These are phyloP conservation scores for Chrysina gloriosa DNA, from an alignment of 2,888 invertebrate species.

Conservation along the genomic window DNA sequence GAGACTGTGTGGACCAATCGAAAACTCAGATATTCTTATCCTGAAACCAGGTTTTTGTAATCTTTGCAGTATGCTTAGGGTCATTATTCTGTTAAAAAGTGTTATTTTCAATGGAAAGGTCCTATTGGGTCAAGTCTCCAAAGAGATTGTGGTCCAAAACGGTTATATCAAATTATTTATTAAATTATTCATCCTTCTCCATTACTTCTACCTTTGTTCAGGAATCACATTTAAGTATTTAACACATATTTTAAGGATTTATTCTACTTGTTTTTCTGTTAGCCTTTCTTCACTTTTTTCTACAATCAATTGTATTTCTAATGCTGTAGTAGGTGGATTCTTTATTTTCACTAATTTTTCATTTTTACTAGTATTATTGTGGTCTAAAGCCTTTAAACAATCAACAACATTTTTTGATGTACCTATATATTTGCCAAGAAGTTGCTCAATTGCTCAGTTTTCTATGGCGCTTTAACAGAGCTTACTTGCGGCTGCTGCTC, in stretches of 20 bases:
- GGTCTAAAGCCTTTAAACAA: conserved; percentile 76
- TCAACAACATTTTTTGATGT: conserved; percentile 73
- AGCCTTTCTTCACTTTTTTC: conserved; percentile 93
- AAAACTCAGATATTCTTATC: no score
- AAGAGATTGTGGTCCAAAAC: no score
- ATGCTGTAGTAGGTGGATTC: conserved; percentile 81
- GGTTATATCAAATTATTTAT: no score
- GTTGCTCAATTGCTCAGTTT: no score
- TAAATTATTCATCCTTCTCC: conserved; percentile 41
- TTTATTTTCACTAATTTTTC: conserved; percentile 91
- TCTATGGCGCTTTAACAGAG: no score
- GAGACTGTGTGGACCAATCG: no score
- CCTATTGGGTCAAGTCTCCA: no score
- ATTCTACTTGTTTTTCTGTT: conserved; percentile 83
- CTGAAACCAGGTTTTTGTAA: no score
- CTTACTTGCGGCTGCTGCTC: no score
- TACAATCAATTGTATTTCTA: conserved; percentile 89
- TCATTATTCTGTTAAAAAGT: no score
- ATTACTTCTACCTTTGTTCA: conserved; percentile 50
- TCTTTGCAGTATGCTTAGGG: no score
- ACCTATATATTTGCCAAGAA: conserved; percentile 79
- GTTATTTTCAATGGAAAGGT: no score
- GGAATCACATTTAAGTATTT: conserved; percentile 67
- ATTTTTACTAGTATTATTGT: conserved; percentile 81
- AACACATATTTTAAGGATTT: conserved; percentile 75